Conservation (phyloP, 2,113 vertebrate genomes). For the Emydocephalus ijimae region DNA sequence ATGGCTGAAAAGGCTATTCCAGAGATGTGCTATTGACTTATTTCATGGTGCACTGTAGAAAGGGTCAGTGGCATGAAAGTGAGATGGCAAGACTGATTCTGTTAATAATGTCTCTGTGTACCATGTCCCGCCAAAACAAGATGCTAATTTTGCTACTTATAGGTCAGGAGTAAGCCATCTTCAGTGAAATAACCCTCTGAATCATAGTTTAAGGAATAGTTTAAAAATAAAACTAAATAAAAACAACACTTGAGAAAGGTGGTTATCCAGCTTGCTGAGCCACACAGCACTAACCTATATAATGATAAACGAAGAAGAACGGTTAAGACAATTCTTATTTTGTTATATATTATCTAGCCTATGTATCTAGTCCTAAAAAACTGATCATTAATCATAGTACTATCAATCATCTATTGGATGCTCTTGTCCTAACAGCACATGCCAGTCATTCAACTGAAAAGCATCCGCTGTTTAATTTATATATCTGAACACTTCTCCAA, state of each 20-base stretch:
- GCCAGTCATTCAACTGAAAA: not conserved
- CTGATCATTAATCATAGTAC: not conserved
- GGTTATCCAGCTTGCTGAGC: not conserved
- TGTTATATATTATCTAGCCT: not conserved
- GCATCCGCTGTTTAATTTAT: not conserved
- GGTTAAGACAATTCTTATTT: not conserved
- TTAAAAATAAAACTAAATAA: not conserved
- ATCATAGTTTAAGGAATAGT: not conserved
- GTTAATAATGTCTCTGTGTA: not conserved
- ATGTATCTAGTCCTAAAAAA: not conserved
- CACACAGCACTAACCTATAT: not conserved
- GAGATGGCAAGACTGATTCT: not conserved
- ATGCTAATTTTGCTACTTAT: not conserved
- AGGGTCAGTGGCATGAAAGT: not conserved
- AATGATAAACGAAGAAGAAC: not conserved
- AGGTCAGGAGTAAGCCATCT: not conserved
- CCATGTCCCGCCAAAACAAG: not conserved
- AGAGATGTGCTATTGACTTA: not conserved
- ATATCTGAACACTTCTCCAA: not conserved
- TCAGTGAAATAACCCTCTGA: not conserved
- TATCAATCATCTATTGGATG: not conserved
- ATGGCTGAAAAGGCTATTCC: not conserved
- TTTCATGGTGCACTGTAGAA: not conserved
- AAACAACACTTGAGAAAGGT: not conserved
- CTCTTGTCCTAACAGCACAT: not conserved